Evolutionary conservation across 2,888 invertebrate species (phyloP).

Genomic region (Phytoseiulus persimilis): DNA sequence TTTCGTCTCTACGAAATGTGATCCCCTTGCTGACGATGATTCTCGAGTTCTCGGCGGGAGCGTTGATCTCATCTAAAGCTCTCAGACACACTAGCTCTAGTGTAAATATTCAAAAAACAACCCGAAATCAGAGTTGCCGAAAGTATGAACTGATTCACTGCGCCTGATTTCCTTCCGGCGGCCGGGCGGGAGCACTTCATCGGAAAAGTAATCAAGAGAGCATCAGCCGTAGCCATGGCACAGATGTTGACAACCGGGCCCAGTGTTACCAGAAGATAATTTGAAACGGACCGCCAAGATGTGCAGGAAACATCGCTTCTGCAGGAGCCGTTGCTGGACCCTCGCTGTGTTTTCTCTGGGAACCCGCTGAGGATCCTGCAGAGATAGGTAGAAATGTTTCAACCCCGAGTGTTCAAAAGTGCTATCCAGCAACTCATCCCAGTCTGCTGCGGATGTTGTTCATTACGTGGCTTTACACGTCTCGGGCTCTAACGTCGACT

Average conservation of each 20-base stretch:
- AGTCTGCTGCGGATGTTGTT: not conserved
- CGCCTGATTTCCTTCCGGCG: not conserved
- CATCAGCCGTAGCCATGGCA: too few species aligned
- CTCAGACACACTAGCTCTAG: not conserved
- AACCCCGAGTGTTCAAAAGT: too few species aligned
- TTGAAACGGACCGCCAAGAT: too few species aligned
- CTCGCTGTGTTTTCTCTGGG: too few species aligned
- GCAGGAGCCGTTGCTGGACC: too few species aligned
- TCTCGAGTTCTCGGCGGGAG: not conserved
- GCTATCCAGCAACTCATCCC: too few species aligned
- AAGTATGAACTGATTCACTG: not conserved
- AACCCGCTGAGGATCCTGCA: too few species aligned
- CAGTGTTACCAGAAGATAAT: too few species aligned
- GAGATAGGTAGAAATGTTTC: too few species aligned
- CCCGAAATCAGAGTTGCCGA: not conserved
- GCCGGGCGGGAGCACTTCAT: not conserved
- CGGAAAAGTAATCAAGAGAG: too few species aligned
- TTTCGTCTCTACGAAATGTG: not conserved
- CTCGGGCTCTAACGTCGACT: not conserved
- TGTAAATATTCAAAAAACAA: not conserved
- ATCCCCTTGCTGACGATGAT: not conserved
- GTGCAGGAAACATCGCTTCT: too few species aligned
- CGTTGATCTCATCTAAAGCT: not conserved
- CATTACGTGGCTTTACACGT: not conserved
- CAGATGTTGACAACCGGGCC: too few species aligned